Evolutionary conservation across 1,140 invertebrate genomes (phyloP).

Genomic region (Brachionus rubens): DNA sequence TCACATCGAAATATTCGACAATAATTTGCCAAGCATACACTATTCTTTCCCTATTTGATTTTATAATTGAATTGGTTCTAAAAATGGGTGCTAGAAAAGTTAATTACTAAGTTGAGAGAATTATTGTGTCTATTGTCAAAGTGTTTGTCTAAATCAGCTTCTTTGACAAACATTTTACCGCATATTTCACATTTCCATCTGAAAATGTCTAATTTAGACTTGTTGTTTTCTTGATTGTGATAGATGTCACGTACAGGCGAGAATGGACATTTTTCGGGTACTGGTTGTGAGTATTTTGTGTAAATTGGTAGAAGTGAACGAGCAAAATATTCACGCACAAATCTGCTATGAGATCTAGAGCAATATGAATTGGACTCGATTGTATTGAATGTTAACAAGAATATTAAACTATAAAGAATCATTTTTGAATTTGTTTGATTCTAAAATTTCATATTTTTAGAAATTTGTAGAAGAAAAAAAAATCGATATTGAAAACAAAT

Average conservation of each 20-base stretch:
- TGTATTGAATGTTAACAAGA: too few relatives aligned
- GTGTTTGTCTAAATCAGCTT: conserved; percentile 33
- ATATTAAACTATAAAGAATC: too few relatives aligned
- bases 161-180: conserved; percentile 16
- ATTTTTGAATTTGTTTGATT: too few relatives aligned
- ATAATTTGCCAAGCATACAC: conserved; percentile 32
- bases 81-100: too few relatives aligned
- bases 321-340: conserved; percentile 42
- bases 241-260: conserved; percentile 18
- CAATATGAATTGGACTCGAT: too few relatives aligned
- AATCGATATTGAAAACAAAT: too few relatives aligned
- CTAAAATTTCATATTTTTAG: too few relatives aligned
- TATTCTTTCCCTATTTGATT: neutral
- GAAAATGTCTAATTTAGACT: conserved; percentile 23
- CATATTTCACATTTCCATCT: conserved; percentile 42
- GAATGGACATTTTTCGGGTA: conserved; percentile 15
- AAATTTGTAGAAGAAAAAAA: too few relatives aligned
- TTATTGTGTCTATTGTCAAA: conserved; percentile 17
- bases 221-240: conserved; percentile 40
- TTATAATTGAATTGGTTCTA: too few relatives aligned
- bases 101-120: neutral
- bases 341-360: conserved; percentile 30
- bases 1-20: conserved; percentile 45
- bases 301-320: neutral
- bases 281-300: neutral